Conservation (phyloP, 1,140 invertebrate species). For the Proctacanthus coquilletti region DNA sequence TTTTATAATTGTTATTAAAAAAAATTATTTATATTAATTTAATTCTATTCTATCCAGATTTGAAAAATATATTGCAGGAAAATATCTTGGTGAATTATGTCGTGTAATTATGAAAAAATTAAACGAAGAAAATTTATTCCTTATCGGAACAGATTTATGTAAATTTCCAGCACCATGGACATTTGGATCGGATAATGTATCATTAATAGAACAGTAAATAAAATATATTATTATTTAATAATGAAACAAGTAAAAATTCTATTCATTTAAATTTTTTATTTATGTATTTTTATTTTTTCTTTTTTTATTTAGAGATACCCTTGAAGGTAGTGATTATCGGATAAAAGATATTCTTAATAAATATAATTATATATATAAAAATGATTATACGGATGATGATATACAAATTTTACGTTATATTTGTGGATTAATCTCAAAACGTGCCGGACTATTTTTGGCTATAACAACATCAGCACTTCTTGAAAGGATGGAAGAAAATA, state of each 20-base stretch:
- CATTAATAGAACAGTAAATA: slow-evolving; percentile 71
- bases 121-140: slow-evolving; percentile 49
- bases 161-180: slow-evolving; percentile 46
- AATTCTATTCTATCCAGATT: slow-evolving; percentile 35
- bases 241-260: slow-evolving; percentile 25
- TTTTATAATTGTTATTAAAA: background rate
- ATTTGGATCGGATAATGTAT: slow-evolving; percentile 81
- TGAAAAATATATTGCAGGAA: slow-evolving; percentile 83
- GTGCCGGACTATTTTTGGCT: slow-evolving; percentile 70
- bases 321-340: background rate
- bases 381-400: slow-evolving; percentile 7
- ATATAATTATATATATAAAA: slow-evolving; percentile 3
- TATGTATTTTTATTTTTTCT: background rate
- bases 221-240: slow-evolving; percentile 44
- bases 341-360: slow-evolving; percentile 4
- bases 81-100: slow-evolving; percentile 72
- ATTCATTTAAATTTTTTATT: background rate
- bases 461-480: slow-evolving; percentile 53
- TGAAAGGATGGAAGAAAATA: slow-evolving; percentile 54
- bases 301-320: background rate
- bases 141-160: slow-evolving; percentile 45
- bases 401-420: slow-evolving; percentile 37
- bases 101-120: slow-evolving; percentile 53
- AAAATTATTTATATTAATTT: background rate
- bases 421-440: slow-evolving; percentile 61